Evolutionary conservation across 1,140 invertebrate genomes (phyloP), one percentile per base, ranked within the genome.

Genomic region (Asobara japonica): DNA sequence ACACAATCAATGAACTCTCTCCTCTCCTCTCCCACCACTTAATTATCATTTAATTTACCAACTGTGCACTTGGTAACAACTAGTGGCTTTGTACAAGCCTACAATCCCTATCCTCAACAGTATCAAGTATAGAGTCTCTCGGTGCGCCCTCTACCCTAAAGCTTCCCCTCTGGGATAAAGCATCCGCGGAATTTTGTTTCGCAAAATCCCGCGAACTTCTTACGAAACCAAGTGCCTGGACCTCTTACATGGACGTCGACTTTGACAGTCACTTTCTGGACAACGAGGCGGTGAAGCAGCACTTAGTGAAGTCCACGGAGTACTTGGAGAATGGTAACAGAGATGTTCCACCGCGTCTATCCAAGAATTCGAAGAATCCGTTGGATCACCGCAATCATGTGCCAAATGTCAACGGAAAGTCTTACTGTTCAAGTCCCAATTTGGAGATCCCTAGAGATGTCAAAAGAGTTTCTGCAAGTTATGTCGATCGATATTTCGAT

Each of bases 151-250:
- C 86, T 7, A 89, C 89, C 0, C 80, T 91, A 36, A 89, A 91
- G 71, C 83, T 93, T 25, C 92, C 92, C 2, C 80, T 93, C 1
- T 93, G 92, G 90, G 92, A 93, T 80, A 91, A 92, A 82, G 91
- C 92, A 5, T 92, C 91, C 5, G 91, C 92, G 0, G 92, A 93
- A 80, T 93, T 93, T 76, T 92, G 91, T 78, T 93, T 93, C 73
- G 91, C 92, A 3, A 92, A 92, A 75, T 93, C 92, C 0, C 88
- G 92, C 1, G 92, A 93, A 82, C 81, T 93, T 1, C 82, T 93
- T 0, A 90, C 90, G 0, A 90, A 91, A 51, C 91, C 91, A 0
- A 88, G 78, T 18, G 82, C 83, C 0, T 87, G 85, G 86, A 79
- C 84, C 0, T 84, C 81, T 0, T 88, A 88, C 51, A 82, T 86